Conservation (phyloP, 2,888 invertebrate genomes). For the Amaurobius ferox region DNA sequence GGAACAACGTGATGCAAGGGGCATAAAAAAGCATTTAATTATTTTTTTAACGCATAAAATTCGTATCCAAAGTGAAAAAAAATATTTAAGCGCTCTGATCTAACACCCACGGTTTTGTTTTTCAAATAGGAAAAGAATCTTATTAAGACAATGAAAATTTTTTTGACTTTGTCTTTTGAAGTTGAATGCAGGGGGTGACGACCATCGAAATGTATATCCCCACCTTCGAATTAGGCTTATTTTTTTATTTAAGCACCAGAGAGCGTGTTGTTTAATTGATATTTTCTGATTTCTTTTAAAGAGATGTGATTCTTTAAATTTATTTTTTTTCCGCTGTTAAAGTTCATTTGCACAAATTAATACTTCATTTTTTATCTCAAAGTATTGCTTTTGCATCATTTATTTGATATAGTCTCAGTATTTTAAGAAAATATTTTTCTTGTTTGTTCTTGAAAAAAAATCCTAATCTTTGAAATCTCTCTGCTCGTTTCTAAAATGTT, state of each 20-base stretch:
- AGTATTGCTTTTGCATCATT: too few relatives aligned
- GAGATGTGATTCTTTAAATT: not conserved
- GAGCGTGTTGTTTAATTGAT: too few relatives aligned
- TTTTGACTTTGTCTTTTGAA: conserved; percentile 13
- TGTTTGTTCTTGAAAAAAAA: too few relatives aligned
- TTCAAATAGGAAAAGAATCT: conserved; percentile 31
- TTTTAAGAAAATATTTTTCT: too few relatives aligned
- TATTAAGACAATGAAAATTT: conserved; percentile 41
- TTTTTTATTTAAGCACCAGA: not conserved
- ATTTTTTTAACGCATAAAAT: conserved; percentile 45
- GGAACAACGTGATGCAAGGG: conserved; percentile 28
- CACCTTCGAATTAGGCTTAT: not conserved
- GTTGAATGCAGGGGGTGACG: conserved; percentile 5
- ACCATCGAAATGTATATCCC: conserved; percentile 1
- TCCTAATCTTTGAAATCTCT: too few relatives aligned
- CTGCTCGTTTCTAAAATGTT: too few relatives aligned
- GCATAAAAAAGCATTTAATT: conserved; percentile 68
- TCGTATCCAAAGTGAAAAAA: conserved; percentile 12
- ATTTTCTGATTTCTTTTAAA: too few relatives aligned
- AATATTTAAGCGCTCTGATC: conserved; percentile 37
- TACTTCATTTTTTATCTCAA: too few relatives aligned
- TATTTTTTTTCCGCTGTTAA: too few relatives aligned
- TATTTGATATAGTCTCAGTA: too few relatives aligned
- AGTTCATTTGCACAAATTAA: too few relatives aligned
- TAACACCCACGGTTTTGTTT: conserved; percentile 57